Evolutionary conservation across 2,797 vertebrate species (phyloP), one percentile per base, ranked within the genome.

Genomic region (Acestrorhynchus altus): DNA sequence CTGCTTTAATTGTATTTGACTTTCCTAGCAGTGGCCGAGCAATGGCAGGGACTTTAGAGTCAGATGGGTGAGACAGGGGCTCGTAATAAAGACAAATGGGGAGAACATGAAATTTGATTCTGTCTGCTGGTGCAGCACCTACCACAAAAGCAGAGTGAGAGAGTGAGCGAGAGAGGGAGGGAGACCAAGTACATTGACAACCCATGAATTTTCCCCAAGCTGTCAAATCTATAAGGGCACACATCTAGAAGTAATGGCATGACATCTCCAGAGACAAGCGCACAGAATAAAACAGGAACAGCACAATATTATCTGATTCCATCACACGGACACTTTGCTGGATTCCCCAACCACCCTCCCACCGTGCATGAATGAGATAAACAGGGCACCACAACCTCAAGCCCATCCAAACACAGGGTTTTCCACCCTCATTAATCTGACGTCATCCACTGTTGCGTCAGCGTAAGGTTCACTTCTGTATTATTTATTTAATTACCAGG

Each of bases 41-140:
- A 86, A 88, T 54, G 77, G 87, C 75, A 87, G 73, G 61, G 83
- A 85, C 72, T 78, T 74, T 74, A 73, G 83, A 88, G 89, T 85
- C 83, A 90, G 91, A 90, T 75, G 84, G 75, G 86, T 87, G 88
- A 88, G 93, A 93, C 92, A 91, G 89, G 85, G 87, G 83, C 86
- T 86, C 86, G 74, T 93, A 93, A 94, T 93, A 92, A 92, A 94
- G 92, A 93, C 92, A 90, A 93, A 93, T 94, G 89, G 89, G 82
- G 81, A 71, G 87, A 90, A 91, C 89, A 88, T 91, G 87, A 92
- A 92, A 93, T 94, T 90, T 92, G 88, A 93, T 93, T 92, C 86
- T 88, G 90, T 89, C 89, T 89, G 85, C 83, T 85, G 74, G 87
- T 90, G 84, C 84, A 83, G 89, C 88, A 90, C 91, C 85, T 86